Base-by-base conservation (phyloP, 2,113 vertebrate species). In the Orcinus orca region DNA sequence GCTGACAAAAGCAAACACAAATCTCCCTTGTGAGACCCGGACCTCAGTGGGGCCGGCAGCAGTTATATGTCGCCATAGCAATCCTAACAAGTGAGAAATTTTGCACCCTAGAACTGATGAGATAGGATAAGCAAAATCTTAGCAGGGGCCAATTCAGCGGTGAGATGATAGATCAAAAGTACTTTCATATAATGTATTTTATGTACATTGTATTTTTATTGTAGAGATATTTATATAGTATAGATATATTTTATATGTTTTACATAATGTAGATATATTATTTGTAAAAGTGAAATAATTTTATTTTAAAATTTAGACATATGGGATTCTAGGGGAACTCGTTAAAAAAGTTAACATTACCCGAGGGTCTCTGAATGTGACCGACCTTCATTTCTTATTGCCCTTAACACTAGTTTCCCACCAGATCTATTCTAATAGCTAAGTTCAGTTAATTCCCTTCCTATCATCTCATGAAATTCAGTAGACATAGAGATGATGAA, bases 121-220 rank as follows among this genome's bases (percentile, higher is more conserved):
- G 68, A 17, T n/a, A 47, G 2, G 41, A 25, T 29, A 81, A 71
- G 83, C 36, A 84, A 77, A 86, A 67, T 63, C 55, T 76, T 77
- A 68, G 41, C 55, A 44, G 38, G 21, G 36, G 62, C 36, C 68
- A 84, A 47, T 21, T 50, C 63, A 33, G 6, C 25, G 9, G 47
- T 93, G n/a, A 95, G 41, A 21, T 47, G 55, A 88, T 70, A 41
- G 71, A 63, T 47, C 21, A 91, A 93, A 97, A 90, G 23, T 44
- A 53, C 62, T 83, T 73, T 50, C 85, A 65, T 23, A 31, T 70
- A 53, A 53, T 86, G 14, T 50, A 44, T 71, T 68, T 63, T 67
- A 67, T 31, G 58, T 58, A 50, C n/a, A 41, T 7, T 79, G 6
- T 21, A 23, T 67, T 89, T 93, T 93, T 55, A 74, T 47, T 60